Conservation (phyloP, 2,113 vertebrate species). For the Carollia perspicillata region DNA sequence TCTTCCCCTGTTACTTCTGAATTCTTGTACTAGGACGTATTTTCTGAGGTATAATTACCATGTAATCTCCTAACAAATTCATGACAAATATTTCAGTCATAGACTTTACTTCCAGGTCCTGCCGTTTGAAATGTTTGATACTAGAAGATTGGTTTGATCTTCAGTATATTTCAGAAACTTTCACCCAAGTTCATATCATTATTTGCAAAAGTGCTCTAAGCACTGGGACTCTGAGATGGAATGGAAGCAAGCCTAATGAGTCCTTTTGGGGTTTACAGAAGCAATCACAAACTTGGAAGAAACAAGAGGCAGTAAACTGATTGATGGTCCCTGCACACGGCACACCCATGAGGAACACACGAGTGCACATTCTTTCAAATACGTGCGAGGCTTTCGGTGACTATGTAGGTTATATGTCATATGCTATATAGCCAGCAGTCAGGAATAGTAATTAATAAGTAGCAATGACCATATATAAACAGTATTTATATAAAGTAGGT, state of each 20-base stretch:
- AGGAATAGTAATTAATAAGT: constrained; percentile 63
- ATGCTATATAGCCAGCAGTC: not conserved
- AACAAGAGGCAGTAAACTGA: constrained; percentile 61
- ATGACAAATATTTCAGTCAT: constrained; percentile 27
- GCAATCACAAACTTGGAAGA: constrained; percentile 74
- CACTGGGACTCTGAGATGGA: constrained; percentile 45
- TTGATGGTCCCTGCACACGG: constrained; percentile 45
- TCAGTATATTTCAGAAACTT: constrained; percentile 55
- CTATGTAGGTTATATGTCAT: constrained; percentile 17
- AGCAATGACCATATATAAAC: constrained; percentile 28
- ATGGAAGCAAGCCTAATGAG: constrained; percentile 72
- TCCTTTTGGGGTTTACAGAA: constrained; percentile 75
- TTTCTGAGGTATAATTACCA: constrained; percentile 23
- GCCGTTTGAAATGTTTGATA: constrained; percentile 39
- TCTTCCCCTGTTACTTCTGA: not conserved
- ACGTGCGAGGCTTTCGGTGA: constrained; percentile 28
- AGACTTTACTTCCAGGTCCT: constrained; percentile 47
- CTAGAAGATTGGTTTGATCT: constrained; percentile 65
- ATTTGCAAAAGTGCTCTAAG: constrained; percentile 66
- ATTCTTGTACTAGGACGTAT: not conserved
- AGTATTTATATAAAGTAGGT: constrained; percentile 19
- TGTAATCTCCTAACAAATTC: constrained; percentile 45
- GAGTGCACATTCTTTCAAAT: constrained; percentile 18
- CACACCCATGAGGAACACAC: constrained; percentile 26
- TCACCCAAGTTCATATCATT: constrained; percentile 66